Base-by-base conservation (phyloP, 2,797 vertebrate species). In the Salmo trutta region DNA sequence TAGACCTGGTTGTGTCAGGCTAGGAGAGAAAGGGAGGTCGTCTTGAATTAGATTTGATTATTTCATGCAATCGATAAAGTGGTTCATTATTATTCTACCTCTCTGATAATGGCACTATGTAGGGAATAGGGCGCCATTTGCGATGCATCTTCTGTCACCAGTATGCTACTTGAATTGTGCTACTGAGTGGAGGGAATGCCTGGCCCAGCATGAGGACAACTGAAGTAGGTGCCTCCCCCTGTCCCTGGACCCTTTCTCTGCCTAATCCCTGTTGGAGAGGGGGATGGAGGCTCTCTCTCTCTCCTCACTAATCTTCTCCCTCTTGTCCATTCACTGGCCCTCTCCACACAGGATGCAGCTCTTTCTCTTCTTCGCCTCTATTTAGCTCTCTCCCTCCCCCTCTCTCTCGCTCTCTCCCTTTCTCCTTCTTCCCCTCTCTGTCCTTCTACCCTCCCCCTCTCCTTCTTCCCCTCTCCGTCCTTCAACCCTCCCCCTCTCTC, bases 201-300 rank as follows among this genome's bases (percentile, higher is more conserved):
- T 70, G 68, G 31, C 68, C 36, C 68, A 70, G 68, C 68, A 70
- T 70, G 68, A 19, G 68, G 21, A 47, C 70, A 14, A 53, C 70
- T 52, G 21, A 47, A 27, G 47, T 51, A 52, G 7, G 47, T 5
- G 33, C 16, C 24, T 53, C 10, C 10, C 4, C 47, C 41, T 27
- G 3, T 41, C 73, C 33, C 3, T 15, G 17, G 17, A 14, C 56
- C 33, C 29, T 27, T 56, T 17, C 71, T 3, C 29, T 8, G 17
- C 52, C 52, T 31, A 74, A 75, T 51, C 74, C 41, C 41, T 27
- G 31, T 24, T 47, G 59, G n/a, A 7, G 59, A 21, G 59, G 59
- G n/a, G n/a, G 59, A 47, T 62, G 59, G 59, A 24, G 59, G 21
- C n/a, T 62, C 19, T 62, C 12, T 29, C 64, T 24, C 2, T 47